Percentiles rank a stretch among this genome's conserved stretches.
Conservation (phyloP, 2,797 vertebrate genomes). For the Phoebastria nigripes region DNA sequence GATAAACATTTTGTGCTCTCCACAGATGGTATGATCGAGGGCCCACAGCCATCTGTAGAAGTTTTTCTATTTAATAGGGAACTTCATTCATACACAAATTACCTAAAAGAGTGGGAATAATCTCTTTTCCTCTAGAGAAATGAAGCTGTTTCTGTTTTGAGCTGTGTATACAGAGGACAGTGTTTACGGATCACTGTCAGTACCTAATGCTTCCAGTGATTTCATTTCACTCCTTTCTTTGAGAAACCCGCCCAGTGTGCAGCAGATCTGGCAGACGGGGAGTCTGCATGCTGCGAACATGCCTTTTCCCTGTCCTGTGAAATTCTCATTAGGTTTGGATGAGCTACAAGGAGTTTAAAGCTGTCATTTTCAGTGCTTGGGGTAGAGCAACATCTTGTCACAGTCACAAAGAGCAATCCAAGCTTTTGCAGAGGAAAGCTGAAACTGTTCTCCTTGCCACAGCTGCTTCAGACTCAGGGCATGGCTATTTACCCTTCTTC, state of each 20-base stretch:
- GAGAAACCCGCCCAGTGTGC: not conserved
- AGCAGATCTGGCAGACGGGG: not conserved
- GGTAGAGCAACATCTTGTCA: not conserved
- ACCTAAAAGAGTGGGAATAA: not conserved
- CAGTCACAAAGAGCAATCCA: not conserved
- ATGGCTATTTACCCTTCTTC: not conserved
- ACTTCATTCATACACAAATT: not conserved
- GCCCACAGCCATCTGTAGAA: not conserved
- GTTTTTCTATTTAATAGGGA: not conserved
- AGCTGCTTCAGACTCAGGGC: not conserved
- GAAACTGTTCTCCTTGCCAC: not conserved
- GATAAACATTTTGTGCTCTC: accelerated
- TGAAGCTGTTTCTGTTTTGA: not conserved
- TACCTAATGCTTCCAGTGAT: not conserved
- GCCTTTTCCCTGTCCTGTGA: not conserved
- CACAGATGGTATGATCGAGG: not conserved
- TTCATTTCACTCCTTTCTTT: not conserved
- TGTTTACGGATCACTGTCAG: not conserved
- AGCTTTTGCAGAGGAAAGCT: not conserved
- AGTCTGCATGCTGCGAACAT: not conserved
- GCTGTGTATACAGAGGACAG: not conserved
- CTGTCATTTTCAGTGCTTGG: not conserved
- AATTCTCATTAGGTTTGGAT: not conserved
- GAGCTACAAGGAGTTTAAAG: not conserved
- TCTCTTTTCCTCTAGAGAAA: not conserved